Conservation (phyloP, 2,888 invertebrate genomes). For the Agapostemon virescens region DNA sequence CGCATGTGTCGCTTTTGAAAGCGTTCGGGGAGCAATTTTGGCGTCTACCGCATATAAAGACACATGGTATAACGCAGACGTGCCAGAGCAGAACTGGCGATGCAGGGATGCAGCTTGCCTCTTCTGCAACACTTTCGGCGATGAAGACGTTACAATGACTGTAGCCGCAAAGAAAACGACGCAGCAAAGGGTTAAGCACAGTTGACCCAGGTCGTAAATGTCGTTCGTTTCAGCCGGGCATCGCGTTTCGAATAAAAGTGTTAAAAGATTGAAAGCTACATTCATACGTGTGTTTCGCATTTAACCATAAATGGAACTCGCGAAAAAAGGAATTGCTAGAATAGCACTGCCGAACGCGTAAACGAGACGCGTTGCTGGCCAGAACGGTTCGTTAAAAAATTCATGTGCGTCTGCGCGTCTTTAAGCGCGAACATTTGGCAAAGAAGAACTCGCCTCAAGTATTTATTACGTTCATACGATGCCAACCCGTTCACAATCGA, state of each 20-base stretch:
- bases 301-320: neutral
- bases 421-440: constrained; percentile 36
- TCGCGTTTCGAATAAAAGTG: neutral
- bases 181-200: too few species aligned
- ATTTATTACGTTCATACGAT: constrained; percentile 28
- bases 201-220: neutral
- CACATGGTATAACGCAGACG: too few species aligned
- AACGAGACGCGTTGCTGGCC: neutral
- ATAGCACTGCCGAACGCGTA: neutral
- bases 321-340: neutral
- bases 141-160: too few species aligned
- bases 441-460: constrained; percentile 17
- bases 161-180: too few species aligned
- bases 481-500: constrained; percentile 22
- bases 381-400: constrained; percentile 1
- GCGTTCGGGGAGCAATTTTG: too few species aligned
- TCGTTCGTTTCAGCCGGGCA: neutral
- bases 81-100: too few species aligned
- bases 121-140: too few species aligned
- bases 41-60: too few species aligned
- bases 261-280: neutral
- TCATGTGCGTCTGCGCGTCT: neutral
- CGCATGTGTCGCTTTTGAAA: too few species aligned
- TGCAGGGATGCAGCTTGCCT: too few species aligned
- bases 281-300: neutral